Conservation (phyloP, 2,113 vertebrate genomes). For the Semnornis frantzii region DNA sequence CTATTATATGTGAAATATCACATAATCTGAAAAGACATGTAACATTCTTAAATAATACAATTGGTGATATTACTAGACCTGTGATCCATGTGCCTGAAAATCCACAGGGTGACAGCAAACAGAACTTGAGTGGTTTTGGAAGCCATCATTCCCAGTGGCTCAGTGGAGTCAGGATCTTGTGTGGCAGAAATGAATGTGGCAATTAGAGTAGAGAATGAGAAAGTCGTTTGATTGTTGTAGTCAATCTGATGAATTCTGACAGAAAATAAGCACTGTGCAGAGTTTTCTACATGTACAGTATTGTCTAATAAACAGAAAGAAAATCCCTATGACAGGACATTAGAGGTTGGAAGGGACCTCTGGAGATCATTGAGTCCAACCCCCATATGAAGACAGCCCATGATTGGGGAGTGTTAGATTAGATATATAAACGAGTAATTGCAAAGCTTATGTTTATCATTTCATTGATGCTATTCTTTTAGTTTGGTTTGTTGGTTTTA, state of each 20-base stretch:
- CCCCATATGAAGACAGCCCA: neutral
- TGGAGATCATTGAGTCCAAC: too few relatives aligned
- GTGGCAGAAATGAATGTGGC: neutral
- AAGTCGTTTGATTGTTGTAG: neutral
- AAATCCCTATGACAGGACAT: neutral
- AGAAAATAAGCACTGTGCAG: neutral
- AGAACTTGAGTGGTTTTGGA: neutral
- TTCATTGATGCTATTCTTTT: neutral
- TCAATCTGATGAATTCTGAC: neutral
- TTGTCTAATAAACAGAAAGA: neutral
- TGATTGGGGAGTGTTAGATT: neutral
- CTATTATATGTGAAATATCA: neutral
- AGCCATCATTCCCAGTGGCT: neutral
- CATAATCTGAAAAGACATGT: neutral
- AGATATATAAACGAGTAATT: neutral
- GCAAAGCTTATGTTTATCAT: neutral
- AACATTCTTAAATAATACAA: neutral
- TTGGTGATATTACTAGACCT: neutral
- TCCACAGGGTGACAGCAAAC: neutral
- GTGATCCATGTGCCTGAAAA: neutral
- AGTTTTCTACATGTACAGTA: neutral
- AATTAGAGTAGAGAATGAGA: neutral
- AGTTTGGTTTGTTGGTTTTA: neutral
- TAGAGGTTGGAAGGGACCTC: too few relatives aligned
- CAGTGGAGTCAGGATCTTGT: neutral